These are phyloP conservation scores for Lobophora halterata DNA, from an alignment of 2,888 invertebrate genomes.

Conservation along the genomic window DNA sequence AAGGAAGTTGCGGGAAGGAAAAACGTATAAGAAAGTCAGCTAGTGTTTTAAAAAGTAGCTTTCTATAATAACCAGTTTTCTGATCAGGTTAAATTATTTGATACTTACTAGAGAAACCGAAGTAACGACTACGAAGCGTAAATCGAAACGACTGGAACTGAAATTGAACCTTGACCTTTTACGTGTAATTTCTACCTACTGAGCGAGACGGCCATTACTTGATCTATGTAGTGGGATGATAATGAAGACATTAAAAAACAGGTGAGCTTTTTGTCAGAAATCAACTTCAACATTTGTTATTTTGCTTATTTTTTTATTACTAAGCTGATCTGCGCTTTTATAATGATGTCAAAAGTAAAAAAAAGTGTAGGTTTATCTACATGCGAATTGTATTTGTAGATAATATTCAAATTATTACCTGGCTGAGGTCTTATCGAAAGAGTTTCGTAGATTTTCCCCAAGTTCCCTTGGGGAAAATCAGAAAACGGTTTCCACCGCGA, in stretches of 20 bases:
- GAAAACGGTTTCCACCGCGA: constrained; percentile 7
- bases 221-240: constrained; percentile 11
- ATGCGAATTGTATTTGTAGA: too few species aligned
- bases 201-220: constrained; percentile 5
- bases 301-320: constrained; percentile 5
- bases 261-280: constrained; percentile 7
- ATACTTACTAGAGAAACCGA: too few species aligned
- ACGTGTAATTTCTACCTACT: constrained; percentile 1
- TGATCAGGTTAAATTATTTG: too few species aligned
- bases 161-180: not conserved
- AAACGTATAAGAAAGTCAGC: too few species aligned
- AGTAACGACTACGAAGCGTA: too few species aligned
- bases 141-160: too few species aligned
- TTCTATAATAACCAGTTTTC: too few species aligned
- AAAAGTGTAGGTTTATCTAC: too few species aligned
- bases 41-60: too few species aligned
- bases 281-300: constrained; percentile 7
- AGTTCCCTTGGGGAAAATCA: not conserved
- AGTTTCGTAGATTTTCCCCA: constrained; percentile 1
- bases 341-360: too few species aligned
- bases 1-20: too few species aligned
- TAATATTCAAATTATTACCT: too few species aligned
- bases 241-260: constrained; percentile 21
- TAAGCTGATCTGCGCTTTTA: not conserved
- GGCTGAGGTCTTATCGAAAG: not conserved